A percentile compares a stretch with the other conserved stretches of the same genome.
Evolutionary conservation across 2,888 invertebrate genomes (phyloP).

Genomic region (Helleia helle): DNA sequence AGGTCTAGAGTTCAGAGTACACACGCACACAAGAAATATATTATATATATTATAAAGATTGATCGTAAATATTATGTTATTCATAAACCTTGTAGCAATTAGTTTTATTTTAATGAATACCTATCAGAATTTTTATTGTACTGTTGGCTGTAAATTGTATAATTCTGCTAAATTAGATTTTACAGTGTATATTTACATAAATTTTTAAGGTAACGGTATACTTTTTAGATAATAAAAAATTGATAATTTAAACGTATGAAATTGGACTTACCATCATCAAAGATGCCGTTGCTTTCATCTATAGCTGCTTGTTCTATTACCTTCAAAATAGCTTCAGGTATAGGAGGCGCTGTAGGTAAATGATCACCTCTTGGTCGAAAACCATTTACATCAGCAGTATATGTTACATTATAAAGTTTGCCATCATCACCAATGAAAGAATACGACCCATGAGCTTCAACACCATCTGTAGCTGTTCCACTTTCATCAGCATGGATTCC

Average conservation of each 20-base stretch:
- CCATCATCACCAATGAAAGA: conserved; percentile 60
- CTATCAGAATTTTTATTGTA: too few species aligned
- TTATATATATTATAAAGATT: too few species aligned
- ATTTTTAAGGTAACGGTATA: too few species aligned
- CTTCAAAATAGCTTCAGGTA: conserved; percentile 48
- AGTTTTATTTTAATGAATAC: too few species aligned
- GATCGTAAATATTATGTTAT: too few species aligned
- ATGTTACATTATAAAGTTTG: conserved; percentile 42
- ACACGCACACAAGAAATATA: too few species aligned
- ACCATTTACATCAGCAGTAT: conserved; percentile 59
- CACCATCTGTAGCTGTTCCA: conserved; percentile 43
- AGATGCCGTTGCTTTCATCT: conserved; percentile 40
- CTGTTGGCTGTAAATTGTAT: too few species aligned
- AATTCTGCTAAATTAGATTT: not conserved
- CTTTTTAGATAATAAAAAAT: conserved; percentile 9
- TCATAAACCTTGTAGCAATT: too few species aligned
- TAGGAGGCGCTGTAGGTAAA: conserved; percentile 53
- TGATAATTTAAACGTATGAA: conserved; percentile 6
- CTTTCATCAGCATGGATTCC: conserved; percentile 53
- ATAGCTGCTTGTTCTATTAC: conserved; percentile 44
- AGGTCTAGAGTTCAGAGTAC: too few species aligned
- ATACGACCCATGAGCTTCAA: conserved; percentile 46
- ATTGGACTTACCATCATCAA: conserved; percentile 45
- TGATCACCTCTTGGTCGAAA: conserved; percentile 52
- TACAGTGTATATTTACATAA: too few species aligned